Evolutionary conservation across 30 jellyfish, hydroid and myxozoan genomes (phyloP).

Genomic region (Clytia hemisphaerica): DNA sequence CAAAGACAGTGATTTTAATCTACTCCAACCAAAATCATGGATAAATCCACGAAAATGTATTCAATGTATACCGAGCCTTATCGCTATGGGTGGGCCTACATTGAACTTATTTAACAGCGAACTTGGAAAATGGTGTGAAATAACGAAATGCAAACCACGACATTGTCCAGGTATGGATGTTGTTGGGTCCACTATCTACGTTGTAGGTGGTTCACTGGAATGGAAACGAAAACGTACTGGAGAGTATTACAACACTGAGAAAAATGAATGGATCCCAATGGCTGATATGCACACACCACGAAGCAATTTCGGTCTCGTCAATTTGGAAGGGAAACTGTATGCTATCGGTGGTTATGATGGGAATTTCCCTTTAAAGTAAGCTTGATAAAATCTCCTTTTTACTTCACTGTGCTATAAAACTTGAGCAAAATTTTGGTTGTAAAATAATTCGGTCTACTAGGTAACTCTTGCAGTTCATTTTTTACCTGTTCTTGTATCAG

Average conservation of each 20-base stretch:
- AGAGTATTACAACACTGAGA: conserved; percentile 50
- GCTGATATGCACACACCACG: conserved; percentile 60
- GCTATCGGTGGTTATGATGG: conserved; percentile 99
- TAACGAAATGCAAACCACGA: conserved; percentile 66
- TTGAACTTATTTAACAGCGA: conserved; percentile 61
- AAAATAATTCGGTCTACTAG: too few relatives aligned
- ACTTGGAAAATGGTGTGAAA: conserved; percentile 49
- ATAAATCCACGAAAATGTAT: conserved; percentile 63
- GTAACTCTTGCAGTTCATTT: too few relatives aligned
- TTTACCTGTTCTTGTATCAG: too few relatives aligned
- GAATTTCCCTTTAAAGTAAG: conserved; percentile 66
- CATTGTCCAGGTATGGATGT: conserved; percentile 95
- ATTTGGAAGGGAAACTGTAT: conserved; percentile 62
- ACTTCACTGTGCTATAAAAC: too few relatives aligned
- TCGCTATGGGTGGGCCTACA: conserved; percentile 92
- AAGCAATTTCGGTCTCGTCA: conserved; percentile 77
- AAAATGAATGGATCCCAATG: conserved; percentile 52
- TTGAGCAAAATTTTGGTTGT: too few relatives aligned
- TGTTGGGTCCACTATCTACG: conserved; percentile 36
- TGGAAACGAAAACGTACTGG: conserved; percentile 89
- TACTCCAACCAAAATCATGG: conserved; percentile 51
- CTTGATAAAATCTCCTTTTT: too few relatives aligned
- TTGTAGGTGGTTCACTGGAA: conserved; percentile 92
- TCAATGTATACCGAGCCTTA: conserved; percentile 48
- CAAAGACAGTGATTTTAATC: not conserved